A percentile compares a stretch with the other conserved stretches of the same genome.
phyloP scores from a whole-genome alignment of 1,140 invertebrate species.

The Carposina sasakii region DNA sequence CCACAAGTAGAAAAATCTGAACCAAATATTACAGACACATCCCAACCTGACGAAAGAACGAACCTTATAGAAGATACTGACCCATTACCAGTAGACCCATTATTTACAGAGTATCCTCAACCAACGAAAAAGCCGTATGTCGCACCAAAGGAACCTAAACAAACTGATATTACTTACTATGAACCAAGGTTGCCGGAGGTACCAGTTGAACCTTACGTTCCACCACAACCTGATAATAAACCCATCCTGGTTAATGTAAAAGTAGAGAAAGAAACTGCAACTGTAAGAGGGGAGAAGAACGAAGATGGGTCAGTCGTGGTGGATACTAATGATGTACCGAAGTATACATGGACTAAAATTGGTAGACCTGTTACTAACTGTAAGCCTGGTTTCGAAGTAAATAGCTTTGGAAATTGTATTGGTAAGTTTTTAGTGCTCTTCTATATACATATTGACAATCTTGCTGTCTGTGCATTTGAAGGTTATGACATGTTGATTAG shows the following conservation, averaged over 20 bases:
- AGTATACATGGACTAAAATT: conserved; percentile 54
- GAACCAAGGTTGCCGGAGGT: not conserved
- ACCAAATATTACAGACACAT: too few species aligned
- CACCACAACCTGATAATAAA: conserved; percentile 2
- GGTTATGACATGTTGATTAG: too few species aligned
- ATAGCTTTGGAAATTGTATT: conserved; percentile 53
- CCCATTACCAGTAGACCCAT: not conserved
- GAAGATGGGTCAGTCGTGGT: conserved; percentile 46
- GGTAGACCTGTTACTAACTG: conserved; percentile 38
- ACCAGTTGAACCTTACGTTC: not conserved
- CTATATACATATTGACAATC: too few species aligned
- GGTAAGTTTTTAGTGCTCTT: conserved; percentile 38
- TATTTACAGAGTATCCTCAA: not conserved
- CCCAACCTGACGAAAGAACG: too few species aligned
- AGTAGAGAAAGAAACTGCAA: conserved; percentile 35
- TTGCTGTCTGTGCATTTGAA: too few species aligned
- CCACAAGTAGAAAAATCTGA: not conserved
- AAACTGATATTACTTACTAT: conserved; percentile 8
- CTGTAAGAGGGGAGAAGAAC: conserved; percentile 30
- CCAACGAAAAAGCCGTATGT: not conserved
- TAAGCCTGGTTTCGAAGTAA: conserved; percentile 73
- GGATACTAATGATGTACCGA: conserved; percentile 41
- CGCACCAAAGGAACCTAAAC: conserved; percentile 9
- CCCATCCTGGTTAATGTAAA: conserved; percentile 38
- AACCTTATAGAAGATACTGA: not conserved